Percentiles rank a stretch among this genome's conserved stretches.
Evolutionary conservation across 2,888 invertebrate genomes (phyloP).

Genomic region (Cheilosia vulpina): DNA sequence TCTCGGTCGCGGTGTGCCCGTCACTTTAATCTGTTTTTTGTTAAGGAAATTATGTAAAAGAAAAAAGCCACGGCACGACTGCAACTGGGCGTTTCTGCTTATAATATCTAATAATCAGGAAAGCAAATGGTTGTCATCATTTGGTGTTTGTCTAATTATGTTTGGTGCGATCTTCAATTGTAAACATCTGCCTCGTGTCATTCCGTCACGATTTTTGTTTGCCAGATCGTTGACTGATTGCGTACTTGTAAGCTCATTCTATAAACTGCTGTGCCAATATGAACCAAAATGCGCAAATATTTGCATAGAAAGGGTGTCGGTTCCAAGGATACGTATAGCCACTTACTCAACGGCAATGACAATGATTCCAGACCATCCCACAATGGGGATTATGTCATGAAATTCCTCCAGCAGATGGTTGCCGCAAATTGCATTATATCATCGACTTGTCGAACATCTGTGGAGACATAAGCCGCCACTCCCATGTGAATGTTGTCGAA

Average conservation of each 20-base stretch:
- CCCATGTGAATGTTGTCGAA: not conserved
- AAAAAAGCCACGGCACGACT: not conserved
- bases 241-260: not conserved
- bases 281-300: not conserved
- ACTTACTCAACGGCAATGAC: constrained; percentile 3
- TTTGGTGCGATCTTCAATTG: constrained; percentile 4
- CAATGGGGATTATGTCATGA: constrained; percentile 18
- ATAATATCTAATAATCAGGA: constrained; percentile 25
- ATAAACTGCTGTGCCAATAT: not conserved
- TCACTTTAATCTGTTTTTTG: not conserved
- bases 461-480: not conserved
- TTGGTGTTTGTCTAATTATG: constrained; percentile 9
- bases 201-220: constrained; percentile 43
- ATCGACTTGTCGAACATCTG: constrained; percentile 3
- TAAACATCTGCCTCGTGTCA: constrained; percentile 10
- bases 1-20: not conserved
- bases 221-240: constrained; percentile 39
- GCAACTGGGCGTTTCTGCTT: constrained; percentile 24
- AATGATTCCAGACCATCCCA: not conserved
- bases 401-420: constrained; percentile 2
- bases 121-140: not conserved
- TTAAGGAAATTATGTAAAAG: not conserved
- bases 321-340: constrained; percentile 1
- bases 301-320: constrained; percentile 3
- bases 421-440: not conserved